Evolutionary conservation across 2,797 vertebrate species (phyloP), one percentile per base, ranked within the genome.

Genomic region (Gymnothorax reevesii): DNA sequence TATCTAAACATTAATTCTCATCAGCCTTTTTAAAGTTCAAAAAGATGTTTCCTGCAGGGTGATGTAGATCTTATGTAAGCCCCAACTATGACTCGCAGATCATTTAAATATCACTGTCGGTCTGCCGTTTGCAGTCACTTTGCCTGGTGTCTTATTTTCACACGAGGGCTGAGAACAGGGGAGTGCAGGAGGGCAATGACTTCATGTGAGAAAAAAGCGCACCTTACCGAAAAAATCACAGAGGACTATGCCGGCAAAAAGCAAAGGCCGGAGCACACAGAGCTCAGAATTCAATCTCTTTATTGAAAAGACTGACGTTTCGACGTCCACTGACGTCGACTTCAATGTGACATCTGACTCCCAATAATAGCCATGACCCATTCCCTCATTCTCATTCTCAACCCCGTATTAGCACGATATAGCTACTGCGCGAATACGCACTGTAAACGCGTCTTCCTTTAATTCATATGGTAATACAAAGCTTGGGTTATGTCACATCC

Each of bases 401-500:
- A 71, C 79, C 49, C n/a, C 54, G 52, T 87, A 83, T 83, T 83
- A 22, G 82, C 66, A 52, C 12, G 86, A 83, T 62, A 71, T 22
- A 49, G 71, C 71, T 8, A 15, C 33, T 27, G 4, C 17, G 71
- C 71, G 17, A 75, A 49, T 49, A 49, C 27, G 83, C 62, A 71
- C 75, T 75, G 57, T 64, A 83, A 75, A 83, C 75, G 55, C 71
- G 59, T 75, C n/a, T 57, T 87, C 2, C 2, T 57, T 69, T 87
- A 83, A 83, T 83, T 69, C 80, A 87, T 79, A 79, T 79, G 80
- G 20, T 33, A 75, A 9, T 54, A 75, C 57, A 6, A 27, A 6
- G 64, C 80, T 83, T 17, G 10, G 66, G 33, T 59, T 87, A 27
- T 54, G 33, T 59, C 83, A 52, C 82, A 75, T 87, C 86, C 86